These are phyloP conservation scores for Dasyornis broadbenti DNA, from an alignment of 2,113 vertebrate genomes.

Conservation along the genomic window DNA sequence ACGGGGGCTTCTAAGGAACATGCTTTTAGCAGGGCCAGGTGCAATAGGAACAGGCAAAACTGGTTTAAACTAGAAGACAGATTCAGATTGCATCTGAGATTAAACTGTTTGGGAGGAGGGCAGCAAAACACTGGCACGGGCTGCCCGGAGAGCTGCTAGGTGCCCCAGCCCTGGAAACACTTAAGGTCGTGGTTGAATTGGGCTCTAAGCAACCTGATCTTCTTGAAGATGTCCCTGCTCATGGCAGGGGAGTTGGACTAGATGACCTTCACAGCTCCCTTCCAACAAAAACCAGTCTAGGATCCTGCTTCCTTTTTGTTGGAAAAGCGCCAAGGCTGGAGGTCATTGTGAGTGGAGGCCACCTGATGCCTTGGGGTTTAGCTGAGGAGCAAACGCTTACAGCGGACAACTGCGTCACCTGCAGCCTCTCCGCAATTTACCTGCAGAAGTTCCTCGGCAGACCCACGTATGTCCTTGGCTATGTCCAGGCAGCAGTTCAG, in stretches of 20 bases:
- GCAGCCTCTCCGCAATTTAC: conserved; percentile 43
- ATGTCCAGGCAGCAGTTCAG: conserved; percentile 93
- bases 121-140: not conserved
- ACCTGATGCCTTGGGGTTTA: not conserved
- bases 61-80: not conserved
- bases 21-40: not conserved
- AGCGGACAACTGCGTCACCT: not conserved
- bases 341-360: too few species aligned
- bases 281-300: not conserved
- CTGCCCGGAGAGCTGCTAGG: not conserved
- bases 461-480: conserved; percentile 90
- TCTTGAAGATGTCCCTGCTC: not conserved
- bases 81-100: not conserved
- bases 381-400: not conserved
- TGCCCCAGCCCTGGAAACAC: not conserved
- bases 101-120: not conserved
- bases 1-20: not conserved
- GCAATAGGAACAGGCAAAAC: fast-evolving
- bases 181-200: too few species aligned
- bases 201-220: not conserved
- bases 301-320: not conserved
- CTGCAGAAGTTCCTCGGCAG: conserved; percentile 93
- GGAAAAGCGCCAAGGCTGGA: not conserved
- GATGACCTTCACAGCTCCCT: too few species aligned
- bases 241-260: not conserved